phyloP scores from a whole-genome alignment of 92 coral and sea anemone genomes.

The Phenganax stokvisi region DNA sequence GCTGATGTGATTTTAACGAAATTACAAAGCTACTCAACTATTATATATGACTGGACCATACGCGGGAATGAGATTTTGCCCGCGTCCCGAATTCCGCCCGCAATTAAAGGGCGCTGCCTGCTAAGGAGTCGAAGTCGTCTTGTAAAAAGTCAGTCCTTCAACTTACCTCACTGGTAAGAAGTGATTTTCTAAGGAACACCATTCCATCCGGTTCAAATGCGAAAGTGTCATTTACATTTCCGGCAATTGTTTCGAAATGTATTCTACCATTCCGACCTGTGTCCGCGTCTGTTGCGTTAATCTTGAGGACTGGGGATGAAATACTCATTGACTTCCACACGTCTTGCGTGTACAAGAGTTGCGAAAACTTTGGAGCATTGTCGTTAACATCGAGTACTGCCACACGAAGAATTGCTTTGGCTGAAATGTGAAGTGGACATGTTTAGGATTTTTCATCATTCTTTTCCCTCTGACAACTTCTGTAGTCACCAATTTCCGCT shows the following conservation, averaged over 20 bases:
- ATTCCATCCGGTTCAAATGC: constrained; percentile 22
- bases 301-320: constrained; percentile 22
- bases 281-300: constrained; percentile 32
- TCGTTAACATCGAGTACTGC: constrained; percentile 29
- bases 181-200: constrained; percentile 13
- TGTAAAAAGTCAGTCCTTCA: not conserved
- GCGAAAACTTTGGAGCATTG: constrained; percentile 25
- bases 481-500: too few relatives aligned
- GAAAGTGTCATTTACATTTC: constrained; percentile 31
- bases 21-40: too few relatives aligned
- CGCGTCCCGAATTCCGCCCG: too few relatives aligned
- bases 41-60: too few relatives aligned
- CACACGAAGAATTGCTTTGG: constrained; percentile 27
- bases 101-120: too few relatives aligned
- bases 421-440: not conserved
- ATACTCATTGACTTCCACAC: constrained; percentile 21
- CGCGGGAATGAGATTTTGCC: too few relatives aligned
- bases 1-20: too few relatives aligned
- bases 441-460: not conserved
- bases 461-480: not conserved
- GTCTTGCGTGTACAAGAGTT: constrained; percentile 21
- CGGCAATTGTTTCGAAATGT: constrained; percentile 5
- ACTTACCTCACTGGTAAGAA: not conserved
- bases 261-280: constrained; percentile 13
- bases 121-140: too few relatives aligned